phyloP scores from a whole-genome alignment of 1,140 invertebrate genomes.

The Dryas iulia region DNA sequence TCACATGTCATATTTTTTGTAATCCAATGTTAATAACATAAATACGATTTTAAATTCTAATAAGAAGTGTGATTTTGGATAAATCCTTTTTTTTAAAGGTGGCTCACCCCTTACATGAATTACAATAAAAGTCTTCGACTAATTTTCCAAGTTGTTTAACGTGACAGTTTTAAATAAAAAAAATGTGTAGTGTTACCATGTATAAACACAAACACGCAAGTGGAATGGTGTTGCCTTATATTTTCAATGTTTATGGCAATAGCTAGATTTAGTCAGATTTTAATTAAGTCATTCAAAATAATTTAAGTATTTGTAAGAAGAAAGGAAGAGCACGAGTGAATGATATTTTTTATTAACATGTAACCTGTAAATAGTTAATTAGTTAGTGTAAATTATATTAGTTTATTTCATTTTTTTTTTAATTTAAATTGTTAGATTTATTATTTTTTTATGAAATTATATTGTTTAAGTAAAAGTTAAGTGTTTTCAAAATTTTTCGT shows the following conservation, averaged over 20 bases:
- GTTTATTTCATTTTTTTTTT: slow-evolving; percentile 29
- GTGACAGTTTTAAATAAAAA: not conserved
- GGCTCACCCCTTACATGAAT: not conserved
- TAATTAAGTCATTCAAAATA: slow-evolving; percentile 34
- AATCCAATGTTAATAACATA: too few species aligned
- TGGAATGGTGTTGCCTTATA: slow-evolving; percentile 54
- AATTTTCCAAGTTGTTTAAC: not conserved
- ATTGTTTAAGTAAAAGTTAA: slow-evolving; percentile 16
- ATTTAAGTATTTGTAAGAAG: slow-evolving; percentile 42
- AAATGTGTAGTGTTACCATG: slow-evolving; percentile 17
- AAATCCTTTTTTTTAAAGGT: too few species aligned
- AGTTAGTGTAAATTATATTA: slow-evolving; percentile 67
- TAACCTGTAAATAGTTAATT: slow-evolving; percentile 53
- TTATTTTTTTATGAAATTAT: slow-evolving; percentile 25
- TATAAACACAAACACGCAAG: slow-evolving; percentile 13
- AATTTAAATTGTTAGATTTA: slow-evolving; percentile 41
- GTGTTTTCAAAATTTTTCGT: slow-evolving; percentile 26
- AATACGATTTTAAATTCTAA: too few species aligned
- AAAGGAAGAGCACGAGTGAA: slow-evolving; percentile 36
- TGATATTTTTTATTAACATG: slow-evolving; percentile 56
- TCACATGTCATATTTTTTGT: too few species aligned
- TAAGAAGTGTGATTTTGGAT: too few species aligned
- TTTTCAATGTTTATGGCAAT: slow-evolving; percentile 48
- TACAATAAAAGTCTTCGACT: not conserved
- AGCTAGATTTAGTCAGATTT: slow-evolving; percentile 45